Evolutionary conservation across 2,113 vertebrate genomes (phyloP).

Genomic region (Pardalotus punctatus): DNA sequence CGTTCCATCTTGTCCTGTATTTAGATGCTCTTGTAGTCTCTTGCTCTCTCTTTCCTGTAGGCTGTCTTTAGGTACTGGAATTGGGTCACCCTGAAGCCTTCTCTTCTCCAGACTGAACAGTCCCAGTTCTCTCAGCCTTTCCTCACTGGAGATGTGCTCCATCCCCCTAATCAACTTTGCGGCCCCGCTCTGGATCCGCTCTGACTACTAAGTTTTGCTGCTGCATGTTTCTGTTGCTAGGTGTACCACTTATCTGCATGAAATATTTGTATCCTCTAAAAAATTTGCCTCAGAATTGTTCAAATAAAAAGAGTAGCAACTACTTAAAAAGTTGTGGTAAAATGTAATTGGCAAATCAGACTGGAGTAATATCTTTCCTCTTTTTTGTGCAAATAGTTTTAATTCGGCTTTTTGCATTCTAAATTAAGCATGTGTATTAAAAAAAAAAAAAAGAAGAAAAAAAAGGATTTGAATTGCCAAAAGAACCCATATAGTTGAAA

Average conservation of each 20-base stretch:
- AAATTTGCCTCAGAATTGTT: not conserved
- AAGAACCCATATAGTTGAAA: not conserved
- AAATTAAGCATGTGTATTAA: not conserved
- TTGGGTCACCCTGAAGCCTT: not conserved
- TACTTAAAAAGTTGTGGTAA: not conserved
- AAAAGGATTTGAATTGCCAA: not conserved
- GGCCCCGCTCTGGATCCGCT: rapidly evolving
- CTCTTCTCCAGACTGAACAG: not conserved
- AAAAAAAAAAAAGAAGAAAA: not conserved
- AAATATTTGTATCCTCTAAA: not conserved
- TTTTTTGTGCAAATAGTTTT: not conserved
- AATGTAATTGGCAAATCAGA: not conserved
- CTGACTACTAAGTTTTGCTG: not conserved
- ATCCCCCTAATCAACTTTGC: not conserved
- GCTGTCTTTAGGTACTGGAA: not conserved
- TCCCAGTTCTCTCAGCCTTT: not conserved
- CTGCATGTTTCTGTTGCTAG: rapidly evolving
- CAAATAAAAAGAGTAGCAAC: not conserved
- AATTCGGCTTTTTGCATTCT: not conserved
- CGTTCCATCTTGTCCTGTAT: not conserved
- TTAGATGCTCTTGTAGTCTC: not conserved
- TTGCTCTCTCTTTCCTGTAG: not conserved
- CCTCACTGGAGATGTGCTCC: not conserved
- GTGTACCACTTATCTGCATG: not conserved
- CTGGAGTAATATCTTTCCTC: not conserved